Evolutionary conservation across 2,113 vertebrate genomes (phyloP), one percentile per base, ranked within the genome.

Genomic region (Paradoxurus hermaphroditus): DNA sequence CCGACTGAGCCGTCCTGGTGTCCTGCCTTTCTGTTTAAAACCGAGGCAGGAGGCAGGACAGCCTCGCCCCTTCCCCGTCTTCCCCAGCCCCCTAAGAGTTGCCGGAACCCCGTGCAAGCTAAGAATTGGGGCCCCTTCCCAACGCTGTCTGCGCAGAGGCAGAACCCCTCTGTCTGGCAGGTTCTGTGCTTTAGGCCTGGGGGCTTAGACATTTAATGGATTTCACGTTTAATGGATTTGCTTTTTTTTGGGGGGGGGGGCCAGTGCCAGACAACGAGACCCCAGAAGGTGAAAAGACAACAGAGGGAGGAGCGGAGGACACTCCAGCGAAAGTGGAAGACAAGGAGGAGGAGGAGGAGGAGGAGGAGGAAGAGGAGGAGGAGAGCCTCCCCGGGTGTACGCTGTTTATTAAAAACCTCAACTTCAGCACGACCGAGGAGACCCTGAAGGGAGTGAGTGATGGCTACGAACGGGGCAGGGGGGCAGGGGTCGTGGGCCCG

Each of bases 361-460:
- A 99, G 0, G 99, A 99, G 0, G 99, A 99, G 0, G 99, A 99
- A 0, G 99, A 99, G 0, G 99, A 99, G 0, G 99, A 99, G 0
- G 99, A 99, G 95, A 98, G 97, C 62, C 70, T 98, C 90, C 99
- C 99, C 5, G 99, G 99, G 1, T 99, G 99, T 81, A 99, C 99
- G 0, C 99, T 99, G 84, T 99, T 99, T 91, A 98, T 99, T 86
- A 99, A 99, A 98, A 99, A 99, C 96, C 98, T 99, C 77, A 99
- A 99, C 98, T 99, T 99, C 95, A 97, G 94, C 98, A 99, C 99
- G 0, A 99, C 98, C 0, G 99, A 99, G 97, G 99, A 99, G 89
- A 99, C 98, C 0, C 98, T 99, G 97, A 98, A 95, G 41, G 98
- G 96, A 72, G 99, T 99, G 77, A 98, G 97, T 92, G 68, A 10